Evolutionary conservation across 2,888 invertebrate species (phyloP).

Genomic region (Leptarthrus brevirostris): DNA sequence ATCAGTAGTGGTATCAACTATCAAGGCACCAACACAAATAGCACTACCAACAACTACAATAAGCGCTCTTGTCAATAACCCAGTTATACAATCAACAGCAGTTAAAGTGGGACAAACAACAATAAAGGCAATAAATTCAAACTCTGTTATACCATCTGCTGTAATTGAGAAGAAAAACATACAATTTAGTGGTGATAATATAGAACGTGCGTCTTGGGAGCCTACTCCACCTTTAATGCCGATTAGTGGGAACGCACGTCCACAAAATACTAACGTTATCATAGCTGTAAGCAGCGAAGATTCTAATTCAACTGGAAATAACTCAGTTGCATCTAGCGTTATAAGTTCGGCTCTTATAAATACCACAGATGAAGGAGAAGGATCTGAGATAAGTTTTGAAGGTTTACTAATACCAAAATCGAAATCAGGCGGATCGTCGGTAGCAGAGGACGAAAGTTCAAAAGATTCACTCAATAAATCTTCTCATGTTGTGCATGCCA

Average conservation of each 20-base stretch:
- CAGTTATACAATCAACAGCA: conserved; percentile 64
- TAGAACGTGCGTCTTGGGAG: conserved; percentile 57
- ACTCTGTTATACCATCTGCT: conserved; percentile 56
- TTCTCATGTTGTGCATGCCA: conserved; percentile 64
- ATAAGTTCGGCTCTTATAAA: conserved; percentile 62
- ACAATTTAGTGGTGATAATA: conserved; percentile 1
- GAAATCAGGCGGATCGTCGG: conserved; percentile 63
- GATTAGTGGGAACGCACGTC: conserved; percentile 57
- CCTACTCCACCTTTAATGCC: conserved; percentile 66
- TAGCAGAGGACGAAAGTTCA: conserved; percentile 70
- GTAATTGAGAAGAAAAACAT: conserved; percentile 61
- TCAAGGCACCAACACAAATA: conserved; percentile 2
- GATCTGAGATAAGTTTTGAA: conserved; percentile 74
- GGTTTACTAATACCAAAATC: conserved; percentile 71
- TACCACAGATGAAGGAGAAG: conserved; percentile 71
- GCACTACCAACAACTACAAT: conserved; percentile 62
- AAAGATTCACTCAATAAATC: conserved; percentile 66
- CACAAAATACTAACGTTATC: conserved; percentile 9
- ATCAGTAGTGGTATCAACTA: conserved; percentile 19
- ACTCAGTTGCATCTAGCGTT: conserved; percentile 71
- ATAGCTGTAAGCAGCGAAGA: conserved; percentile 62
- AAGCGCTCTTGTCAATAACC: conserved; percentile 65
- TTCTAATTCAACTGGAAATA: conserved; percentile 69
- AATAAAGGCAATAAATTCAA: conserved; percentile 62
- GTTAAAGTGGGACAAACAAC: conserved; percentile 66